Base-by-base conservation (phyloP, 1,140 invertebrate genomes). In the Calephelis nemesis region DNA sequence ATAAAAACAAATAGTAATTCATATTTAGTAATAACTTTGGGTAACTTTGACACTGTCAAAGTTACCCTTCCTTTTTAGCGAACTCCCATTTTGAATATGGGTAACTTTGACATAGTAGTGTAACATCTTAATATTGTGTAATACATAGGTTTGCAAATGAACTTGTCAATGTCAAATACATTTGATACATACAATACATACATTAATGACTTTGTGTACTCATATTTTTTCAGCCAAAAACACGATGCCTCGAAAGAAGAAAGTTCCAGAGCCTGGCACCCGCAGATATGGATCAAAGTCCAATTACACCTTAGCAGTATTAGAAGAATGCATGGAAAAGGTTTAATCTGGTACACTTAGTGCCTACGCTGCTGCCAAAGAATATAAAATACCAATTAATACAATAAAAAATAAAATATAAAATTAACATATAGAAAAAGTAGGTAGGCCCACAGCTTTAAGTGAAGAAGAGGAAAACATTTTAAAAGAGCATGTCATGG, bases 381-480 rank as follows among this genome's bases (percentile, higher is more conserved):
- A 5, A 4, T 62, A 62, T 62, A 42, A 42, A 62, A 62, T 62
- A 62, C 60, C 60, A 7, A 62, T 62, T 7, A 62, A 62, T 45
- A 45, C 60, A 4, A 45, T 62, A 62, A 62, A 62, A 12, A 62
- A 62, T 12, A 62, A 62, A 4, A 45, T 62, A 62, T 47, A 62
- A 12, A 62, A 62, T 12, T 47, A 62, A 62, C 62, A 62, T 8
- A 13, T 45, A n/a, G 62, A 62, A 62, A 62, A 62, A 62, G 62
- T 62, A n/a, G 62, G 62, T 12, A 62, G 62, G 62, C 62, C 62
- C 10, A 62, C 62, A 62, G 62, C 62, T 45, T 62, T 62, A 62
- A 7, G 9, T n/a, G 13, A 42, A 13, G 10, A 62, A 42, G 62
- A 62, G n/a, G 62, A 62, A 62, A 62, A n/a, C 8, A 47, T 42